Evolutionary conservation across 1,140 invertebrate genomes (phyloP), one percentile per base, ranked within the genome.

Genomic region (Lethrus apterus): DNA sequence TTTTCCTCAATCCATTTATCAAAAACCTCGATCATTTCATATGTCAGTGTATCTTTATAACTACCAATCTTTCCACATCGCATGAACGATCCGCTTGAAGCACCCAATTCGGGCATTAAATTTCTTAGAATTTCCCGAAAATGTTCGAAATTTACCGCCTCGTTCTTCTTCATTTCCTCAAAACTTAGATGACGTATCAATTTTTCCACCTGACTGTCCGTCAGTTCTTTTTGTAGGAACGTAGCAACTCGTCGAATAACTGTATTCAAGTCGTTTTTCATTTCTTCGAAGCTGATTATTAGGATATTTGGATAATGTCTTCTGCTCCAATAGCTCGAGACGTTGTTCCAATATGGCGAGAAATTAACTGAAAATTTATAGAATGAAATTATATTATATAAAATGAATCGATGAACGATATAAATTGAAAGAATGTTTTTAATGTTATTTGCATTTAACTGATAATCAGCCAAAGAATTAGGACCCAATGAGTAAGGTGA

Each of bases 221-320:
- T 77, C 3, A 89, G 50, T 0, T 63, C 60, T 63, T 85, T 85
- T 0, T 74, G 73, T 4, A 94, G 63, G 63, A 92, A 93, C 11
- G 74, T 59, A 0, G 85, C 83, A 10, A 88, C 82, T 57, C 75
- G 78, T 13, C 70, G 67, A 2, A 90, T 76, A 0, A 74, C 75
- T 1, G 63, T 69, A 1, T 71, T 67, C 45, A 85, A 70, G 66
- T 90, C 77, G 58, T 75, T 64, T 58, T 87, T 87, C 83, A 90
- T 83, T 34, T 91, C 86, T 70, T 93, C 89, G 57, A 87, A 94
- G 51, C 80, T 89, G 15, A 92, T 63, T 52, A 93, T 85, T 0
- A 89, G 66, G 2, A 92, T 66, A 52, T 92, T 89, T 0, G 81
- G 74, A 32, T 89, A 76, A 44, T 86, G 52, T 44, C 79, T 74